Evolutionary conservation across 2,888 invertebrate genomes (phyloP), one percentile per base, ranked within the genome.

Genomic region (Octonoba sinensis): DNA sequence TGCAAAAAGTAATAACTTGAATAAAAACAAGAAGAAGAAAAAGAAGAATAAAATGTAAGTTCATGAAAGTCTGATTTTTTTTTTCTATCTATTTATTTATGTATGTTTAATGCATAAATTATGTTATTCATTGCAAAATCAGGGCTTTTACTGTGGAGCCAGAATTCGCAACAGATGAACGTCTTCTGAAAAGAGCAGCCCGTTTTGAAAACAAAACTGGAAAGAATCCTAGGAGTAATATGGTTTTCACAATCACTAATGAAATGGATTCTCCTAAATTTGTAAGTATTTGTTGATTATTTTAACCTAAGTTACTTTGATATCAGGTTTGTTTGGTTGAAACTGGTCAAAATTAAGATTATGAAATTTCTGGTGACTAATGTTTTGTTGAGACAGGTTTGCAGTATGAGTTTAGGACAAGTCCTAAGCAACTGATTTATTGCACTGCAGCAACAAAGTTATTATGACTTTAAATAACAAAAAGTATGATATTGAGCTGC

Each of bases 161-260:
- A 16, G 75, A 76, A 8, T 82, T 65, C n/a, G n/a, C 56, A 18
- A 76, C 71, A 44, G 75, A 85, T 85, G 75, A 94, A 87, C 92
- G 93, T 86, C 91, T 96, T 86, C 93, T 94, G 88, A 95, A 96
- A 88, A 92, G 97, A 86, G 97, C 97, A 67, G 96, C 95, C 82
- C 91, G 97, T 86, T 97, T 97, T 91, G 82, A 84, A 62, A 73
- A 36, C 6, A 86, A 86, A 44, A 87, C 87, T 22, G 83, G 87
- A 22, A 86, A 85, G 20, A 73, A 60, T 20, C 47, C 47, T 1
- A 54, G 57, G 44, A 44, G n/a, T 62, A 65, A 47, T 20, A 36
- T 46, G 3, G 85, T 86, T 12, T 84, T 88, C 2, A 85, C 86
- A 27, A 86, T 88, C 65, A 88, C 87, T 76, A 86, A 85, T 81